phyloP scores from a whole-genome alignment of 64 coral and sea anemone species.

The Orbicella faveolata region DNA sequence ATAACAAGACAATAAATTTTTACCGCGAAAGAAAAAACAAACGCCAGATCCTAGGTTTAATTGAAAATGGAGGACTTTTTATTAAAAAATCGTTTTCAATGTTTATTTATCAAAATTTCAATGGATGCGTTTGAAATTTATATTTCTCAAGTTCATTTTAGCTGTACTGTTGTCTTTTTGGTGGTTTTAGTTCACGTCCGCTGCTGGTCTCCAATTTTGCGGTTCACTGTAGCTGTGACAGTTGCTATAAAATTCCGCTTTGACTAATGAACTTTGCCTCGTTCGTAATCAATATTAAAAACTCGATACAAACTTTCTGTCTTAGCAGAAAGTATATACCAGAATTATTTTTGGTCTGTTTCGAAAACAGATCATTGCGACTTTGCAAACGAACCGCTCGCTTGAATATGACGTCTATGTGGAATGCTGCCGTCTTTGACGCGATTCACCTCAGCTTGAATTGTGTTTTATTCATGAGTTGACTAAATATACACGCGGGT shows the following conservation, averaged over 20 bases:
- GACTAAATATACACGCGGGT: slow-evolving; percentile 28
- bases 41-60: too few species aligned
- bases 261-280: neutral
- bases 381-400: neutral
- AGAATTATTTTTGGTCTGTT: neutral
- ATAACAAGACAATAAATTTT: too few species aligned
- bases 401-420: too few species aligned
- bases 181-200: neutral
- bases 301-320: neutral
- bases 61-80: too few species aligned
- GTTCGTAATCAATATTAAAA: neutral
- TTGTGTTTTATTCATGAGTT: slow-evolving; percentile 2
- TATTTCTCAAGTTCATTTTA: too few species aligned
- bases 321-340: neutral
- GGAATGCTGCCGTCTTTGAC: too few species aligned
- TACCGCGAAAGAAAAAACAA: too few species aligned
- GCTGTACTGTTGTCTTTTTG: neutral
- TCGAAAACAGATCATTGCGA: neutral
- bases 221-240: neutral
- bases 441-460: too few species aligned
- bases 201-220: neutral
- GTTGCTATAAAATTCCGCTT: neutral
- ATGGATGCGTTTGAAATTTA: too few species aligned
- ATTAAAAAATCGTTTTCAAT: too few species aligned
- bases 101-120: too few species aligned